phyloP scores from a whole-genome alignment of 2,113 vertebrate species.

The Progne subis region DNA sequence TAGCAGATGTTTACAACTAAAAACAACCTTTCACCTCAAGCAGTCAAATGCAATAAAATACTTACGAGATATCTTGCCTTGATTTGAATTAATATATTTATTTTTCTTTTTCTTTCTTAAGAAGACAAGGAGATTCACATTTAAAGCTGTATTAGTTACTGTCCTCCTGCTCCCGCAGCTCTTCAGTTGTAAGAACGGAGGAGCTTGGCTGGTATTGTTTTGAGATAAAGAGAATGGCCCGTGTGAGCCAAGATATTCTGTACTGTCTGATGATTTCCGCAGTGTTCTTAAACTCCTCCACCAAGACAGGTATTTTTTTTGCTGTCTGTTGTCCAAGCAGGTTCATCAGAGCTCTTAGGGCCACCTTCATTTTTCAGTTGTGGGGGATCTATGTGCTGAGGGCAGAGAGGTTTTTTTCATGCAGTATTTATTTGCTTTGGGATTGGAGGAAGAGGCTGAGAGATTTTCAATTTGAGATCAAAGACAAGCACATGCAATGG shows the following conservation, averaged over 20 bases:
- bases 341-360: conserved; percentile 33
- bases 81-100: neutral
- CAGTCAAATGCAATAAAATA: neutral
- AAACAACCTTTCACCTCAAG: neutral
- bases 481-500: conserved; percentile 57
- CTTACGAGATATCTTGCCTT: conserved; percentile 66
- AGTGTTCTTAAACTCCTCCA: conserved; percentile 56
- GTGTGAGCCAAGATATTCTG: conserved; percentile 59
- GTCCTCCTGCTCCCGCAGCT: neutral
- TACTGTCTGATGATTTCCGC: conserved; percentile 56
- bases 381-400: conserved; percentile 1
- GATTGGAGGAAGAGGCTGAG: conserved; percentile 64
- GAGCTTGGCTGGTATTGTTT: conserved; percentile 51
- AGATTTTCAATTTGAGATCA: conserved; percentile 71
- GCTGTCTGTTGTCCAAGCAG: conserved; percentile 48
- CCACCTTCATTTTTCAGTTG: conserved; percentile 37
- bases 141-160: neutral
- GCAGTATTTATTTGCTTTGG: conserved; percentile 66
- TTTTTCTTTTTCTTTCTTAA: neutral
- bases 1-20: neutral
- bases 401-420: conserved; percentile 46
- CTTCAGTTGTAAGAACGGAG: conserved; percentile 29
- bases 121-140: conserved; percentile 2
- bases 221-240: conserved; percentile 48
- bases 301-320: conserved; percentile 57